Percentiles rank a stretch among this genome's conserved stretches.
These are phyloP conservation scores for Hycleus phaleratus DNA, from an alignment of 1,140 invertebrate species.

Conservation along the genomic window DNA sequence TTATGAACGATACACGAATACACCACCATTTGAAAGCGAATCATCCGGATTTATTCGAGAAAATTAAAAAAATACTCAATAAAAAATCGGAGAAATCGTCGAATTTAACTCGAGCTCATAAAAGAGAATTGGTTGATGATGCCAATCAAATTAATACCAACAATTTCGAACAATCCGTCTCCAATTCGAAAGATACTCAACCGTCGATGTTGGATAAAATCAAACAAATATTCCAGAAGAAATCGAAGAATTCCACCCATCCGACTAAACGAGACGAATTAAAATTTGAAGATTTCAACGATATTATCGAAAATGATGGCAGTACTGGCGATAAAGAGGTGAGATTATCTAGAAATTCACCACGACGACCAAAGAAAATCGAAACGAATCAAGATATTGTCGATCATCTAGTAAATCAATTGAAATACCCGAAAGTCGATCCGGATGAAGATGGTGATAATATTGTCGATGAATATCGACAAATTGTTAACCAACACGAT, in stretches of 20 bases:
- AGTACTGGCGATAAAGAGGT: neutral
- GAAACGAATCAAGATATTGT: neutral
- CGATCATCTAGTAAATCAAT: no score
- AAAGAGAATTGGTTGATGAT: no score
- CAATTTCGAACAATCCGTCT: no score
- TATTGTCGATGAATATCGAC: no score
- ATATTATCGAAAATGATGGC: neutral
- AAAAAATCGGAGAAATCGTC: no score
- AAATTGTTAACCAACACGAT: no score
- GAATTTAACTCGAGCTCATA: no score
- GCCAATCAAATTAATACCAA: no score
- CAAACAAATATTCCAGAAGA: slow-evolving; percentile 1
- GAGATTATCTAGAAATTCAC: neutral
- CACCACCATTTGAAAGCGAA: neutral
- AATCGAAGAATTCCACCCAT: neutral
- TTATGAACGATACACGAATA: slow-evolving; percentile 2
- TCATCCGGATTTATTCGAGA: neutral
- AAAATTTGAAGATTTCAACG: neutral
- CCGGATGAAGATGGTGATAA: neutral
- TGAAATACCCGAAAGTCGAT: neutral
- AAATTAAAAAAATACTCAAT: no score
- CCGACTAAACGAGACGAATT: neutral
- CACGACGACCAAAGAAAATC: neutral
- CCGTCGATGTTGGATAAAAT: slow-evolving; percentile 1
- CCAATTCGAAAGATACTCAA: neutral